A percentile compares a stretch with the other conserved stretches of the same genome.
Evolutionary conservation across 2,888 invertebrate genomes (phyloP).

Genomic region (Hydraecia micacea): DNA sequence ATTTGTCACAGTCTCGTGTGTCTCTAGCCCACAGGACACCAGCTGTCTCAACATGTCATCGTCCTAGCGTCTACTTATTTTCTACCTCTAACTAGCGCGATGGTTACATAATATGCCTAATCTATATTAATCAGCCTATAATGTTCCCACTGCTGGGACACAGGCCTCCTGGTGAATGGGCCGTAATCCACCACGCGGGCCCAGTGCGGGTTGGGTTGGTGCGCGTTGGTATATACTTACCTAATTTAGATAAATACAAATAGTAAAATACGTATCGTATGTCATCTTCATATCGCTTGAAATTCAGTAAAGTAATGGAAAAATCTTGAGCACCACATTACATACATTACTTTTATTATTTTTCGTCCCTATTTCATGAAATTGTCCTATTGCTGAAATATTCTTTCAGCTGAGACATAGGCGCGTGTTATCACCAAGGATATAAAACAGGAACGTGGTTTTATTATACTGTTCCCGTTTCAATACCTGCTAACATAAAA

Average conservation of each 20-base stretch:
- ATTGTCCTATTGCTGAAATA: conserved; percentile 60
- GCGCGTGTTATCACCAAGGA: conserved; percentile 47
- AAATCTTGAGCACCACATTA: conserved; percentile 48
- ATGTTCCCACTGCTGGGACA: background rate
- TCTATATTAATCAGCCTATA: too few relatives aligned
- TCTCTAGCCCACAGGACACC: background rate
- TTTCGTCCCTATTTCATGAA: conserved; percentile 56
- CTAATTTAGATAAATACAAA: background rate
- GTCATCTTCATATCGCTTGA: conserved; percentile 19
- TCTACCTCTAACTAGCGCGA: too few relatives aligned
- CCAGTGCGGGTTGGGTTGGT: too few relatives aligned
- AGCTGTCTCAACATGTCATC: background rate
- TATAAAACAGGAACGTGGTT: conserved; percentile 57
- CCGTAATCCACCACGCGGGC: too few relatives aligned
- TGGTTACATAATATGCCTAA: too few relatives aligned
- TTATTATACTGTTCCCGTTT: conserved; percentile 51
- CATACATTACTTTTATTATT: conserved; percentile 60
- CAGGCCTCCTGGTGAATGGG: too few relatives aligned
- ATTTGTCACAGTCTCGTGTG: background rate
- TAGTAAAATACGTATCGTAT: conserved; percentile 17
- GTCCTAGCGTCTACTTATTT: too few relatives aligned
- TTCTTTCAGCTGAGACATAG: conserved; percentile 58
- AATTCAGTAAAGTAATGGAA: conserved; percentile 51
- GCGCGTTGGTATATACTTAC: background rate
- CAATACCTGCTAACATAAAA: conserved; percentile 51